Evolutionary conservation across 2,888 invertebrate genomes (phyloP).

Genomic region (Nomada fucata): DNA sequence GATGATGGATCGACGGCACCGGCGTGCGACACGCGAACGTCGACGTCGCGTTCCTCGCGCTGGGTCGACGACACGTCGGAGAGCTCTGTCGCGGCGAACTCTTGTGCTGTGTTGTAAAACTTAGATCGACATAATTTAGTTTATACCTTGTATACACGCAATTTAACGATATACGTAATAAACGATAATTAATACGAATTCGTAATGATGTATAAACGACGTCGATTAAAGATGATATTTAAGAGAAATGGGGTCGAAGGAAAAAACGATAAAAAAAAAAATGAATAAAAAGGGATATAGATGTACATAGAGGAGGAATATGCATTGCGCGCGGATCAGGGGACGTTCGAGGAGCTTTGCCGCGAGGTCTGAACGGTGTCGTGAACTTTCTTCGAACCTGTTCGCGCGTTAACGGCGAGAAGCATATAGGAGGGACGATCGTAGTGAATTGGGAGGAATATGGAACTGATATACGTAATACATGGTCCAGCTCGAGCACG

Average conservation of each 20-base stretch:
- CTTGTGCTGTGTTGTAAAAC: conserved; percentile 84
- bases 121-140: conserved; percentile 82
- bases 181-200: conserved; percentile 53
- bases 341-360: conserved; percentile 11
- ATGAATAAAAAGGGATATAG: conserved; percentile 6
- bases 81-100: conserved; percentile 80
- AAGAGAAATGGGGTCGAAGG: background rate
- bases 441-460: conserved; percentile 3
- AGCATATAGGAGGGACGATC: conserved; percentile 12
- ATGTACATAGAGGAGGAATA: conserved; percentile 17
- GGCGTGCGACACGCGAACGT: conserved; percentile 30
- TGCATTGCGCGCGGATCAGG: conserved; percentile 19
- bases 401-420: conserved; percentile 29
- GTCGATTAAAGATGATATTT: conserved; percentile 31
- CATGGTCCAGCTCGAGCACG: conserved; percentile 78
- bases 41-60: background rate
- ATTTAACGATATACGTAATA: conserved; percentile 80
- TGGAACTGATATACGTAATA: conserved; percentile 83
- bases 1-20: conserved; percentile 50
- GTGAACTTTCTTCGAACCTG: conserved; percentile 32
- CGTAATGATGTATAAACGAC: conserved; percentile 42
- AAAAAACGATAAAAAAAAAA: conserved; percentile 4
- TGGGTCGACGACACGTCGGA: conserved; percentile 49
- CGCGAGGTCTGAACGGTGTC: background rate
- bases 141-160: conserved; percentile 75